A percentile compares a stretch with the other conserved stretches of the same genome.
phyloP scores from a whole-genome alignment of 2,113 vertebrate species.

The Poeciliopsis turrubarensis region DNA sequence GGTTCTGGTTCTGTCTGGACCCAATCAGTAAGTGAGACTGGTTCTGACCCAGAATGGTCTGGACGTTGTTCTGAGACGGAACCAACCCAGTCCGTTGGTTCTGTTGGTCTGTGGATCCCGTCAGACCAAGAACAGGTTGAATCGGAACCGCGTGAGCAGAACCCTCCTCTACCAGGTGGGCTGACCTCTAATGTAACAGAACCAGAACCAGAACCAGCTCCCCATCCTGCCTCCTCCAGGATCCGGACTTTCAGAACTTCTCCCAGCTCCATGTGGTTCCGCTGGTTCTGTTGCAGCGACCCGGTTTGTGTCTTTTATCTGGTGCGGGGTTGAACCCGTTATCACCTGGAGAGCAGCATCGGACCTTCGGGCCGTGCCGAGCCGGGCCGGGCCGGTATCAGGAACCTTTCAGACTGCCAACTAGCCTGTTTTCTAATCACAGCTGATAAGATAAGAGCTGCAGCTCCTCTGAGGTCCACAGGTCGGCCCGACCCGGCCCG shows the following conservation, averaged over 20 bases:
- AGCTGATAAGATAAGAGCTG: conserved; percentile 64
- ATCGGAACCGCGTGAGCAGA: too few relatives aligned
- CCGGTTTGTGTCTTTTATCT: too few relatives aligned
- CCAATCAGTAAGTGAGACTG: too few relatives aligned
- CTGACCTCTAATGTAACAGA: too few relatives aligned
- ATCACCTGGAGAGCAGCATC: conserved; percentile 29
- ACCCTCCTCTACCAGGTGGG: too few relatives aligned
- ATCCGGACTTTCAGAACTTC: not conserved
- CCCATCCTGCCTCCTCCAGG: not conserved
- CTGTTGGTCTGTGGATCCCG: too few relatives aligned
- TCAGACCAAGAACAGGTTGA: too few relatives aligned
- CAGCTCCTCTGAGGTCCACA: conserved; percentile 14
- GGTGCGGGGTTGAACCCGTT: conserved; percentile 14
- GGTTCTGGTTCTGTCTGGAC: not conserved
- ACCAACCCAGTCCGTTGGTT: too few relatives aligned
- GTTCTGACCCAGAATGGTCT: too few relatives aligned
- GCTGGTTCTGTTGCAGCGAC: not conserved
- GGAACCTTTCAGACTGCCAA: conserved; percentile 72
- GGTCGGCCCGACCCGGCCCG: not conserved
- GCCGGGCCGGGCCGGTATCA: conserved; percentile 62
- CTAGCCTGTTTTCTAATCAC: conserved; percentile 51
- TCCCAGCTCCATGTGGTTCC: not conserved
- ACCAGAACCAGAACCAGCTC: not conserved
- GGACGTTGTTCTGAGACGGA: too few relatives aligned
- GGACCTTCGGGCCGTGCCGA: conserved; percentile 50